Base-by-base conservation (phyloP, 1,140 invertebrate species). In the Daktulosphaira vitifoliae region DNA sequence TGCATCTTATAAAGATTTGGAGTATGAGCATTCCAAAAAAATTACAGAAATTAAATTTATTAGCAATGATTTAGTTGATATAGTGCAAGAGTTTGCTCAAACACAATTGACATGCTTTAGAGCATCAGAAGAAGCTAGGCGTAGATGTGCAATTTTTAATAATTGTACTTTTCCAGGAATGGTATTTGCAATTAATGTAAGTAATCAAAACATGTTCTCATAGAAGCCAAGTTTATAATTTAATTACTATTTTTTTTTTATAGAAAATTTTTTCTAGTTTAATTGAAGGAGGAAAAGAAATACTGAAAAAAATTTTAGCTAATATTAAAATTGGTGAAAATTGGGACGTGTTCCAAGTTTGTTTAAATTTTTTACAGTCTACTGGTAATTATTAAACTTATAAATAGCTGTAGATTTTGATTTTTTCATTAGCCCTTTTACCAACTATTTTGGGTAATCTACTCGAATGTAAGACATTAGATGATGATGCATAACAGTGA, bases 311-410 rank as follows among this genome's bases (percentile, higher is more conserved):
- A 33, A 62, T 62, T 29, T 33, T 62, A 23, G 6, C 20, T 15
- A 62, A 73, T 37, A 79, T 44, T 22, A 77, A 72, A 73, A 75
- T 5, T 65, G 79, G 81, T 46, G 80, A 87, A 71, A 82, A 86
- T 73, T 83, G 85, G 84, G 82, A 80, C 65, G 75, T 84, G 22
- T 81, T 87, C 67, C 84, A 86, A 72, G 81, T 84, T 67, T 85
- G 82, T 70, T 76, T 87, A 65, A 84, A 80, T 0, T 74, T 86
- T 20, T 78, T 88, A 72, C 84, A 89, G 71, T 83, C 80, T 68
- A 80, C 84, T 69, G 81, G 83, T 82, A 73, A 69, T 68, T 68
- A 48, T 65, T 38, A 5, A 9, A 29, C 64, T 26, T 54, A 38
- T 20, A 2, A n/a, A n/a, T n/a, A n/a, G n/a, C n/a, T n/a, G n/a